phyloP scores from a whole-genome alignment of 2,797 vertebrate species.

The Dicrostonyx torquatus region DNA sequence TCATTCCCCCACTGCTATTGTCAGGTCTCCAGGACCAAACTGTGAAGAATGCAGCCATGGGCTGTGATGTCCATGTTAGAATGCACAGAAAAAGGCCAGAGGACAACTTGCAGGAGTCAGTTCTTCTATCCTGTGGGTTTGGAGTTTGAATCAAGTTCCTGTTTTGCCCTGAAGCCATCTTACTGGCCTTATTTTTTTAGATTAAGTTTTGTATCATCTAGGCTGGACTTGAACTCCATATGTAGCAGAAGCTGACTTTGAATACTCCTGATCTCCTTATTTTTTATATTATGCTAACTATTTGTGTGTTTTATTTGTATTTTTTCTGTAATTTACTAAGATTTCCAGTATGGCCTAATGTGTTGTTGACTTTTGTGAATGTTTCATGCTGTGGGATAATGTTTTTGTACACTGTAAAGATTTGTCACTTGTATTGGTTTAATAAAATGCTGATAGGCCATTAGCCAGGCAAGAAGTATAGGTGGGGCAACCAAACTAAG shows the following conservation, averaged over 20 bases:
- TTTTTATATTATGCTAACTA: constrained; percentile 15
- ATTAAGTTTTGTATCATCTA: background rate
- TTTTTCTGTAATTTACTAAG: constrained; percentile 26
- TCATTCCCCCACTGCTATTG: background rate
- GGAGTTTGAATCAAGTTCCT: background rate
- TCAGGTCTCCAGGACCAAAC: background rate
- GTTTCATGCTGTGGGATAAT: too few species aligned
- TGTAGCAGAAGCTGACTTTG: background rate
- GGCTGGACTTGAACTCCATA: background rate
- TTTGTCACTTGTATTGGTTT: too few species aligned
- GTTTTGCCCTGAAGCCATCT: background rate
- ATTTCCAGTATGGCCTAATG: background rate
- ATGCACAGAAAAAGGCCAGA: background rate
- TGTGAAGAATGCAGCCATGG: too few species aligned
- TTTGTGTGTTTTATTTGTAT: background rate
- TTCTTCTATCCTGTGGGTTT: background rate
- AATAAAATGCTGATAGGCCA: too few species aligned
- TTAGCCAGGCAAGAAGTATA: too few species aligned
- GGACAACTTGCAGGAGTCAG: too few species aligned
- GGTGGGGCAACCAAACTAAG: too few species aligned
- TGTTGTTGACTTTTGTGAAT: background rate
- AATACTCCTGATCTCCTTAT: background rate
- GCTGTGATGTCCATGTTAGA: background rate
- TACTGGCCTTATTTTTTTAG: background rate
- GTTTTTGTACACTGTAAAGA: too few species aligned